Base-by-base conservation (phyloP, 2,888 invertebrate species). In the Cosmorhoe ocellata region DNA sequence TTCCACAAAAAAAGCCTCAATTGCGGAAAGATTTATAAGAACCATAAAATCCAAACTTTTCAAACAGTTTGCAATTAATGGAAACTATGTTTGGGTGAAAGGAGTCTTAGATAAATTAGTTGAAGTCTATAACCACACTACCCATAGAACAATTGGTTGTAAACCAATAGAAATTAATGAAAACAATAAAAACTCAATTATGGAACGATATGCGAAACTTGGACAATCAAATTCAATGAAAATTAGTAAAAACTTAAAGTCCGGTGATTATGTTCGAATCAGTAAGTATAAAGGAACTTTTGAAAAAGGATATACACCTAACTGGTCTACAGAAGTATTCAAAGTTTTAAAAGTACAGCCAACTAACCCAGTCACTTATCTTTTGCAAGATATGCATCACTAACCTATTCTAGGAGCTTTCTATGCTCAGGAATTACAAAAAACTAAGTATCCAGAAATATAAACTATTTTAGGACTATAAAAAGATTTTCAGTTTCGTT, bases 221-320 rank as follows among this genome's bases (percentile, higher is more conserved):
- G 10, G 6, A 6, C 11, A 1, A 7, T 4, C 5, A 10, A 10
- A 13, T 13, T 2, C 3, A 28, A 26, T 27, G 4, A 28, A 34
- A 32, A 26, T 14, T 2, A 30, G 24, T 1, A 26, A 26, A 4
- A 8, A 8, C 13, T 49, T 49, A 3, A 37, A 38, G 14, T 1
- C 9, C 9, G 43, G 32, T 11, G 33, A 49, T 13, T 38, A 14
- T 12, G 50, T 51, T 2, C 30, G 50, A 30, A 39, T 39, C 0
- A 39, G 39, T n/a, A 39, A 39, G 7, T 7, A 30, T 11, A 39
- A 39, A 30, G 18, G 39, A 0, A 10, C 10, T 14, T 39, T 36
- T 10, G 36, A 36, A 11, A 36, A 36, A 24, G 36, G 36, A 7
- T 71, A 66, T 47, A 67, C 65, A 13, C 67, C 71, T 0, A 65